Evolutionary conservation across 2,888 invertebrate species (phyloP), one percentile per base, ranked within the genome.

Genomic region (Spodoptera picta): DNA sequence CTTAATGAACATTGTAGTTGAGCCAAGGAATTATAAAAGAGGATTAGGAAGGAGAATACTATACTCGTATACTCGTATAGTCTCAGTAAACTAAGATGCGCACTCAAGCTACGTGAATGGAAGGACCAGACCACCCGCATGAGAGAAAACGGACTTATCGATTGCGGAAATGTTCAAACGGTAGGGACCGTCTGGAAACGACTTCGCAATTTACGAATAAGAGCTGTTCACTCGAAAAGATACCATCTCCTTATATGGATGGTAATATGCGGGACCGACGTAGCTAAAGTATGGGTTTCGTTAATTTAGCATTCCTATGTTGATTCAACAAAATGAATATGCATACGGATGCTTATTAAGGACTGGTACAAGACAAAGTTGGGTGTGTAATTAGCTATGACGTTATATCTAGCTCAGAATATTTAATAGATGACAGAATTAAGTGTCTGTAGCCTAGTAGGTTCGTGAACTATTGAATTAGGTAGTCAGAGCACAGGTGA

Each of bases 301-400:
- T 62, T 67, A 75, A 68, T 60, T 63, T 59, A 51, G 47, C 54
- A 74, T 58, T 53, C 60, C 65, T 68, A 65, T 64, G 65, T 70
- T 62, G 55, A 75, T 71, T 72, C 51, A 54, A 57, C 50, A 1
- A 69, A 59, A 75, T 76, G 76, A 76, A 78, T 76, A 76, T 76
- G 56, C 63, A 78, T 69, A 43, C 49, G 44, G 45, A 24, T 50
- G 60, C 73, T 58, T 48, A 67, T 47, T 78, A 69, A 52, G 65
- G 75, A 60, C 53, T 72, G 49, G 47, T 63, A 59, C 62, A 54
- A 71, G 64, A 75, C 48, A 48, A 69, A 62, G 58, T 68, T 65
- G 53, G 51, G 47, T 59, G 42, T 67, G 52, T 65, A 71, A 75
- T 77, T 70, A 74, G 61, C 50, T 48, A 47, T 52, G 61, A 43